These are phyloP conservation scores for Ibidorhyncha struthersii DNA, from an alignment of 2,113 vertebrate genomes.

Conservation along the genomic window DNA sequence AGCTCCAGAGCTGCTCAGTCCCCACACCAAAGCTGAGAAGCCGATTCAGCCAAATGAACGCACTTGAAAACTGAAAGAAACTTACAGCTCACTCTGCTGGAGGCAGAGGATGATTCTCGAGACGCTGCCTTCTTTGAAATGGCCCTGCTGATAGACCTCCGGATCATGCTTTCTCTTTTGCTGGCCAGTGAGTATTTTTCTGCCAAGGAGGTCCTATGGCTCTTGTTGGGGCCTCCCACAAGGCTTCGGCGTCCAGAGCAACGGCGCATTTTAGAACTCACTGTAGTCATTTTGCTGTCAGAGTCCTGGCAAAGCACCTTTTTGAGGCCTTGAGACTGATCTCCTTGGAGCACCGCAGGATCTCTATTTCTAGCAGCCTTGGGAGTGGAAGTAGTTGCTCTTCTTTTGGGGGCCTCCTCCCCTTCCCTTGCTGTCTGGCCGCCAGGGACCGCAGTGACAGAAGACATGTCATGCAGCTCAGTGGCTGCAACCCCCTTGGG, in stretches of 20 bases:
- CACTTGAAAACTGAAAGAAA: background rate
- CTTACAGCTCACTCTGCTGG: constrained; percentile 83
- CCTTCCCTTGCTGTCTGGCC: background rate
- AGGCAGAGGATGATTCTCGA: constrained; percentile 61
- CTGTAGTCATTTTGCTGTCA: background rate
- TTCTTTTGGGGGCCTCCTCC: background rate
- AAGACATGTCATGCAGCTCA: background rate
- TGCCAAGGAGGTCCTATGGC: constrained; percentile 58
- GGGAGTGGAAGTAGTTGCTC: background rate
- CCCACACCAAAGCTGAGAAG: background rate
- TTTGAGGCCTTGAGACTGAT: background rate
- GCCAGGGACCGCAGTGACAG: background rate
- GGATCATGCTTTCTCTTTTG: constrained; percentile 74
- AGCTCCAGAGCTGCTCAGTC: accelerated
- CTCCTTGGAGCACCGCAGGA: accelerated
- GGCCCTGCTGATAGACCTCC: constrained; percentile 78
- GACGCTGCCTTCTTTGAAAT: constrained; percentile 75
- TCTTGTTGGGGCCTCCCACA: constrained; percentile 7
- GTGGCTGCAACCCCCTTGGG: background rate
- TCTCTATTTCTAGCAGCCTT: background rate
- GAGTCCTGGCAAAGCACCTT: background rate
- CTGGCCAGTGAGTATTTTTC: constrained; percentile 73
- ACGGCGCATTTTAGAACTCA: background rate
- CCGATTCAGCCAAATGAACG: background rate
- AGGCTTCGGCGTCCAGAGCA: background rate